These are phyloP conservation scores for Percopsis omiscomaycus DNA, from an alignment of 2,797 vertebrate species.

Conservation along the genomic window DNA sequence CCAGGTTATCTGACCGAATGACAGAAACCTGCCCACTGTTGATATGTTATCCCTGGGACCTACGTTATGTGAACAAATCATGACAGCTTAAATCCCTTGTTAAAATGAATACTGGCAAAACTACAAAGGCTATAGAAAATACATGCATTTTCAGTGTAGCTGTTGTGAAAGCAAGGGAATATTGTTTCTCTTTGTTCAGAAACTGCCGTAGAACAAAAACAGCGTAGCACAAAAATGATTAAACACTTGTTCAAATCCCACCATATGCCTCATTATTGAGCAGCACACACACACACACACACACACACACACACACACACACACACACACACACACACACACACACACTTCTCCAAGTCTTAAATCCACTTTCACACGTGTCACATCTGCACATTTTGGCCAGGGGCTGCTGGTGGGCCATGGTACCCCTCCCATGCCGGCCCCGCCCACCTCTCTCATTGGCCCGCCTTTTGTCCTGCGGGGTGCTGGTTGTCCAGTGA, in stretches of 20 bases:
- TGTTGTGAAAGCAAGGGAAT: background rate
- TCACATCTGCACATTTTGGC: conserved; percentile 36
- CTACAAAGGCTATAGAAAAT: no score
- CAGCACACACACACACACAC: conserved; percentile 25
- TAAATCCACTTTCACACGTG: conserved; percentile 33
- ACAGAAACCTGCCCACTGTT: background rate
- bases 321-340: no score
- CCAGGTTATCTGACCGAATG: background rate
- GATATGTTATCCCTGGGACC: background rate
- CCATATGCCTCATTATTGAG: background rate
- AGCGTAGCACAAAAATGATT: background rate
- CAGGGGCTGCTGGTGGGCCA: conserved; percentile 18
- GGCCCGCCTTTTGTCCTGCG: conserved; percentile 45
- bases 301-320: conserved; percentile 30
- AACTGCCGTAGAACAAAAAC: background rate
- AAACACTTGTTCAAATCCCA: background rate
- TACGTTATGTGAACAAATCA: background rate
- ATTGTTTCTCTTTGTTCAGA: background rate
- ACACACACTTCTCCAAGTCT: conserved; percentile 10
- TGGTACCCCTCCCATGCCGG: conserved; percentile 13
- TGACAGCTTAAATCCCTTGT: background rate
- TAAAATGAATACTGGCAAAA: background rate
- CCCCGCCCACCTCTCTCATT: conserved; percentile 25
- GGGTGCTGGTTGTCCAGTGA: conserved; percentile 43
- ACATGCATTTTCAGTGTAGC: no score